Evolutionary conservation across 2,888 invertebrate genomes (phyloP).

Genomic region (Volucella bombylans): DNA sequence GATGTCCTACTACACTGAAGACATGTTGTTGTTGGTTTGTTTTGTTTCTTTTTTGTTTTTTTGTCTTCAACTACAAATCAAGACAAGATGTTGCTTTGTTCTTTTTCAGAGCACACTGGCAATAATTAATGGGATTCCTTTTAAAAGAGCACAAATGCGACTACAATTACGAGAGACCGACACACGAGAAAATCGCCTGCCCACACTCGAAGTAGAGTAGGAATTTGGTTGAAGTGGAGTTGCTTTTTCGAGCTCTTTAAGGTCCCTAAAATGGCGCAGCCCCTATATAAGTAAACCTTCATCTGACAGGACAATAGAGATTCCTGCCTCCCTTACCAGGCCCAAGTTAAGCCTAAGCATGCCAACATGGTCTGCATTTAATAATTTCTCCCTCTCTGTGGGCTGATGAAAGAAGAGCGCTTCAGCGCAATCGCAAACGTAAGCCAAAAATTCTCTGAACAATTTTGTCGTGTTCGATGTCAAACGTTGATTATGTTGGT

Average conservation of each 20-base stretch:
- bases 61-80: background rate
- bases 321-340: slow-evolving; percentile 22
- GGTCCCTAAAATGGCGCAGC: slow-evolving; percentile 69
- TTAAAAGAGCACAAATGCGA: slow-evolving; percentile 27
- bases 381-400: no score
- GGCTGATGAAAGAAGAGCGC: slow-evolving; percentile 60
- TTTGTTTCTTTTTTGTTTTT: no score
- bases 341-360: background rate
- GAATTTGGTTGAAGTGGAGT: background rate
- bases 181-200: background rate
- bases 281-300: background rate
- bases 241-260: slow-evolving; percentile 45
- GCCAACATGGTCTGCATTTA: slow-evolving; percentile 30
- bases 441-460: slow-evolving; percentile 42
- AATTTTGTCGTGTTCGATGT: slow-evolving; percentile 70
- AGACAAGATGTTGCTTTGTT: slow-evolving; percentile 19
- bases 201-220: slow-evolving; percentile 23
- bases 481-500: slow-evolving; percentile 72
- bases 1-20: slow-evolving; percentile 7
- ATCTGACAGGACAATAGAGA: slow-evolving; percentile 67
- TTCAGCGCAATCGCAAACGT: slow-evolving; percentile 4
- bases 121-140: slow-evolving; percentile 62
- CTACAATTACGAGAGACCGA: background rate
- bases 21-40: background rate
- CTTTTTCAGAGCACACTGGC: slow-evolving; percentile 8